Percentiles rank a stretch among this genome's conserved stretches.
These are phyloP conservation scores for Caranx melampygus DNA, from an alignment of 2,113 vertebrate genomes.

Conservation along the genomic window DNA sequence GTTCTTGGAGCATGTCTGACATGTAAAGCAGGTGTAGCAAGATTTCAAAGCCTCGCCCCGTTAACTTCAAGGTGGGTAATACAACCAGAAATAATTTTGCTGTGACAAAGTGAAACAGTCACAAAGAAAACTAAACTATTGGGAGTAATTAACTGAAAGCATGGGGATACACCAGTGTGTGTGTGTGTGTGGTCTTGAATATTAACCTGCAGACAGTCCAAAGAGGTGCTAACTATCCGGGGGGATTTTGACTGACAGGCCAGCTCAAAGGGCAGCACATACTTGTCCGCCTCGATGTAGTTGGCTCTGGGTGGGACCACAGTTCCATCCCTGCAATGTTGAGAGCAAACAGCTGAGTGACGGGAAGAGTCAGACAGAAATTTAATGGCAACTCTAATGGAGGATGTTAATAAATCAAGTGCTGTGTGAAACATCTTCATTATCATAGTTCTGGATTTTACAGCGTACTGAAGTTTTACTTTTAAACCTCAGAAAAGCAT, in stretches of 20 bases:
- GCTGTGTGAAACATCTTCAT: background rate
- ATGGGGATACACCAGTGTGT: background rate
- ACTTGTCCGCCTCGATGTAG: slow-evolving; percentile 98
- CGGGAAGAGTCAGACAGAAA: background rate
- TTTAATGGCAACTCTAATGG: background rate
- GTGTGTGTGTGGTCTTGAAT: background rate
- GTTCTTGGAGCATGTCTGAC: background rate
- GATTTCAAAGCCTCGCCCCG: background rate
- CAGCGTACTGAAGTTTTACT: background rate
- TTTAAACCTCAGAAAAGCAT: background rate
- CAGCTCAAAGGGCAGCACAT: slow-evolving; percentile 96
- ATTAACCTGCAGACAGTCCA: slow-evolving; percentile 95
- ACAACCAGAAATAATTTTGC: background rate
- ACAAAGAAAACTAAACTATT: background rate
- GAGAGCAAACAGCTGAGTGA: slow-evolving; percentile 8
- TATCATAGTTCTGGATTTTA: background rate
- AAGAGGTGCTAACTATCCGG: slow-evolving; percentile 94
- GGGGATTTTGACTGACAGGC: slow-evolving; percentile 98
- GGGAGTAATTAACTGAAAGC: background rate
- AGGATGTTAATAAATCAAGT: background rate
- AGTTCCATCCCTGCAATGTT: slow-evolving; percentile 85
- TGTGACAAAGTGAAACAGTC: background rate
- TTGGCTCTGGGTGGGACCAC: slow-evolving; percentile 91
- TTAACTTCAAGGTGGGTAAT: background rate
- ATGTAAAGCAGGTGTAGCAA: slow-evolving; percentile 16